Percentiles rank a stretch among this genome's conserved stretches.
These are phyloP conservation scores for Pandemis corylana DNA, from an alignment of 2,888 invertebrate species.

Conservation along the genomic window DNA sequence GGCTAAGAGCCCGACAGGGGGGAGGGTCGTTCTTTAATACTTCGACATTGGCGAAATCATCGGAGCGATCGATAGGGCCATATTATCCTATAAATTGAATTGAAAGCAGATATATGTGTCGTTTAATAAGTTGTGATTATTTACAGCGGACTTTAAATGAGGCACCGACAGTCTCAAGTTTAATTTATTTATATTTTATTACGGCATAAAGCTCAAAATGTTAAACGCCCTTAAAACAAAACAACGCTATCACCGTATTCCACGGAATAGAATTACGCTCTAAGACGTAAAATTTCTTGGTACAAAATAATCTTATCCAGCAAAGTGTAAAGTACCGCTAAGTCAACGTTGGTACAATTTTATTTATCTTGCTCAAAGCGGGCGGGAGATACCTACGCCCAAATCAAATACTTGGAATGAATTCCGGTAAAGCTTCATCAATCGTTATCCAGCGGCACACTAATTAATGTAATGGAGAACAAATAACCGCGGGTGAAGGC, in stretches of 20 bases:
- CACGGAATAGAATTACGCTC: conserved; percentile 11
- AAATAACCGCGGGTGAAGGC: conserved; percentile 50
- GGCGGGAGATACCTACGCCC: conserved; percentile 35
- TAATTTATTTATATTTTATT: conserved; percentile 17
- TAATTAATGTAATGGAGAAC: conserved; percentile 59
- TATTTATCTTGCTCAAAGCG: conserved; percentile 48
- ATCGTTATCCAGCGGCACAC: conserved; percentile 49
- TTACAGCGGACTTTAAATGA: conserved; percentile 6
- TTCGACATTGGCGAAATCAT: no score
- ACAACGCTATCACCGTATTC: conserved; percentile 10
- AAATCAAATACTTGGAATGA: conserved; percentile 55
- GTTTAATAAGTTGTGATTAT: neutral
- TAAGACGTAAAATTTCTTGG: conserved; percentile 21
- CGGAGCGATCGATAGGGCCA: no score
- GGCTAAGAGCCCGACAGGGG: no score
- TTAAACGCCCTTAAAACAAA: conserved; percentile 12
- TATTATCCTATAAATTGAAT: no score
- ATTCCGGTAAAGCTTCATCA: conserved; percentile 51
- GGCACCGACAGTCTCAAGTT: neutral
- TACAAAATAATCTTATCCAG: conserved; percentile 19
- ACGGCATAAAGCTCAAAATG: conserved; percentile 15
- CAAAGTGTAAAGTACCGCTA: conserved; percentile 27
- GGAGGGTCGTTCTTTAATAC: no score
- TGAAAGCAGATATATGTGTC: no score
- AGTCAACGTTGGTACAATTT: conserved; percentile 41